These are phyloP conservation scores for Ommatoiulus sabulosus DNA, from an alignment of 2,888 invertebrate species.

Conservation along the genomic window DNA sequence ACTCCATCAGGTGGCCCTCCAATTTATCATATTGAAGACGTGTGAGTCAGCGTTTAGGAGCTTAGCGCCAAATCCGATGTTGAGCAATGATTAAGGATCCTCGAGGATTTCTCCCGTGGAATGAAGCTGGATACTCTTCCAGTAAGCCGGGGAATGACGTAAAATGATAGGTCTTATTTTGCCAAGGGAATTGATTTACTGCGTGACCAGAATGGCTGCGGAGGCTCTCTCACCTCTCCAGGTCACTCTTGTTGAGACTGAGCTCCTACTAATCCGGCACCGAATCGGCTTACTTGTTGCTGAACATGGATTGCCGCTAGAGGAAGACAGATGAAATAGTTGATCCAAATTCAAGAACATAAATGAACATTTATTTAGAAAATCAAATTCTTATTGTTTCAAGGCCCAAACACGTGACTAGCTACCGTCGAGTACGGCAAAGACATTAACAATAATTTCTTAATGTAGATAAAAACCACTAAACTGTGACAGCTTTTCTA, in stretches of 20 bases:
- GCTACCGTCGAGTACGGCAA: no score
- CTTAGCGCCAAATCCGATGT: constrained; percentile 12
- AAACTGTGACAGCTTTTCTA: no score
- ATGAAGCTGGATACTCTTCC: background rate
- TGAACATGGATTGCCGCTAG: background rate
- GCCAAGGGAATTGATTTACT: constrained; percentile 10
- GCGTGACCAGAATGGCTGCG: background rate
- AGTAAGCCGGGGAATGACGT: background rate
- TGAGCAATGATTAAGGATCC: constrained; percentile 19
- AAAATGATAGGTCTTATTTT: constrained; percentile 9
- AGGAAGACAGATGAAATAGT: no score
- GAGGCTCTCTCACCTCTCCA: background rate
- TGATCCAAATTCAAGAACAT: no score
- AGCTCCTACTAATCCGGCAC: background rate
- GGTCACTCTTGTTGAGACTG: background rate
- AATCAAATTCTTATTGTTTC: no score
- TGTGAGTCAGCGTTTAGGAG: constrained; percentile 19
- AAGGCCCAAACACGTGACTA: no score
- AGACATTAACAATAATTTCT: no score
- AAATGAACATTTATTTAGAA: no score
- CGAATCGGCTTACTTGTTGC: background rate
- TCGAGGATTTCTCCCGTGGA: background rate
- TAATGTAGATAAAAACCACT: no score
- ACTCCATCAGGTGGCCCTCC: background rate
- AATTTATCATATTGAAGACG: background rate